Conservation (phyloP, 2,888 invertebrate genomes). For the Nemotelus pantherinus region DNA sequence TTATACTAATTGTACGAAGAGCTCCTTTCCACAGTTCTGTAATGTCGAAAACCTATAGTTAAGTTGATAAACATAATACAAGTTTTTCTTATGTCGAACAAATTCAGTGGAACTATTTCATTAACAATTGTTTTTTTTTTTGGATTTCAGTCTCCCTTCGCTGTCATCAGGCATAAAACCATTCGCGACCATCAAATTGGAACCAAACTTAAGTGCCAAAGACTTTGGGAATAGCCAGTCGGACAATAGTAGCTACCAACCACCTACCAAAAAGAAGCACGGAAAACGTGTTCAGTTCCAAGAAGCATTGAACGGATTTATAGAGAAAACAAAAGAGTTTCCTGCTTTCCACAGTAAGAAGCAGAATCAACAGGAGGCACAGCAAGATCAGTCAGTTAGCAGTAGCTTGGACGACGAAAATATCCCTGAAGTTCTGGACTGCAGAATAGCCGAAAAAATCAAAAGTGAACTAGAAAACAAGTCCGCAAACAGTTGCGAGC, state of each 20-base stretch:
- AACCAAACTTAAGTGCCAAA: slow-evolving; percentile 63
- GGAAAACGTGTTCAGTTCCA: slow-evolving; percentile 64
- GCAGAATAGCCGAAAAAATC: slow-evolving; percentile 64
- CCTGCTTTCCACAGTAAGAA: slow-evolving; percentile 55
- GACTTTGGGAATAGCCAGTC: slow-evolving; percentile 58
- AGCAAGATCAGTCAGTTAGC: slow-evolving; percentile 55
- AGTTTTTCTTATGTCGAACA: no score
- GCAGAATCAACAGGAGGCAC: slow-evolving; percentile 55
- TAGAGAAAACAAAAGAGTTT: slow-evolving; percentile 55
- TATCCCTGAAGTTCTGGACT: slow-evolving; percentile 63
- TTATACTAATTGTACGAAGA: no score
- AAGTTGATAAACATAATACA: no score
- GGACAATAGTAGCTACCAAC: slow-evolving; percentile 53
- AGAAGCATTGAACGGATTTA: slow-evolving; percentile 60
- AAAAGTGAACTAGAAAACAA: slow-evolving; percentile 63
- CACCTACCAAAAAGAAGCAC: slow-evolving; percentile 54
- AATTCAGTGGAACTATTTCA: no score
- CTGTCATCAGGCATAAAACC: slow-evolving; percentile 62
- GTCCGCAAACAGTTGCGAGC: slow-evolving; percentile 54
- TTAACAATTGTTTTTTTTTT: neutral
- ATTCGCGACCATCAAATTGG: slow-evolving; percentile 63
- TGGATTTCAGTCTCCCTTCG: slow-evolving; percentile 58
- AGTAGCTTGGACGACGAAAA: slow-evolving; percentile 55
- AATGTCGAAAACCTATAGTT: no score
- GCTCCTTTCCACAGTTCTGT: no score